These are phyloP conservation scores for Drosophila stalkeri DNA, from an alignment of 2,888 invertebrate species.

Conservation along the genomic window DNA sequence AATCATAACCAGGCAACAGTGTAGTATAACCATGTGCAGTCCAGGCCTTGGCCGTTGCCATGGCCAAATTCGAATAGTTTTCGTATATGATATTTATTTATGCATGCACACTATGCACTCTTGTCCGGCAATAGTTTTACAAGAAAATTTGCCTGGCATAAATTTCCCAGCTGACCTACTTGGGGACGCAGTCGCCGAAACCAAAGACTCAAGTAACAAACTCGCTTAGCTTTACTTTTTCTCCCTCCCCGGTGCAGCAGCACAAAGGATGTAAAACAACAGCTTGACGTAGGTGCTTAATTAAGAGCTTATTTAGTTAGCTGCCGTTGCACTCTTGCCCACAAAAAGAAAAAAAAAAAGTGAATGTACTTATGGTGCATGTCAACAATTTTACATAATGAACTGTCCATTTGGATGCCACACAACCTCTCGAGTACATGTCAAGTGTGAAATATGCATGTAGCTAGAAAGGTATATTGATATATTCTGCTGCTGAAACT, in stretches of 20 bases:
- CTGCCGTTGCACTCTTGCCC: conserved; percentile 37
- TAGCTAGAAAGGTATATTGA: conserved; percentile 51
- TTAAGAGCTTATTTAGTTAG: conserved; percentile 72
- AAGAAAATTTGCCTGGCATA: conserved; percentile 59
- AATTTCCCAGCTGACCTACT: conserved; percentile 62
- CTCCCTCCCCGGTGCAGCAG: conserved; percentile 34
- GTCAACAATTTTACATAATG: conserved; percentile 52
- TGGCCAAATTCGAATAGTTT: conserved; percentile 51
- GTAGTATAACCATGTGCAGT: conserved; percentile 1
- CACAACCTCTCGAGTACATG: conserved; percentile 39
- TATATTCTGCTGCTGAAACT: conserved; percentile 25
- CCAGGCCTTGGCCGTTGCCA: conserved; percentile 35
- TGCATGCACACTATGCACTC: conserved; percentile 50
- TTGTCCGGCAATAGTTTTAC: conserved; percentile 60
- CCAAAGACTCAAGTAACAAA: conserved; percentile 69
- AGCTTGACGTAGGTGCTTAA: conserved; percentile 72
- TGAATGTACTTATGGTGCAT: conserved; percentile 62
- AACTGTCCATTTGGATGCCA: conserved; percentile 49
- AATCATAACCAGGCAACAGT: conserved; percentile 59
- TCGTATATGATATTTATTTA: conserved; percentile 68
- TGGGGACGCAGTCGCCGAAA: conserved; percentile 52
- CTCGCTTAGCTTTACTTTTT: conserved; percentile 43
- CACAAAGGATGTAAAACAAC: conserved; percentile 43
- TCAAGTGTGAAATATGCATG: conserved; percentile 51
- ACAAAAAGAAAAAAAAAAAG: conserved; percentile 56